A percentile compares a stretch with the other conserved stretches of the same genome.
phyloP scores from a whole-genome alignment of 2,797 vertebrate genomes.

The Phoxinus dragarum region DNA sequence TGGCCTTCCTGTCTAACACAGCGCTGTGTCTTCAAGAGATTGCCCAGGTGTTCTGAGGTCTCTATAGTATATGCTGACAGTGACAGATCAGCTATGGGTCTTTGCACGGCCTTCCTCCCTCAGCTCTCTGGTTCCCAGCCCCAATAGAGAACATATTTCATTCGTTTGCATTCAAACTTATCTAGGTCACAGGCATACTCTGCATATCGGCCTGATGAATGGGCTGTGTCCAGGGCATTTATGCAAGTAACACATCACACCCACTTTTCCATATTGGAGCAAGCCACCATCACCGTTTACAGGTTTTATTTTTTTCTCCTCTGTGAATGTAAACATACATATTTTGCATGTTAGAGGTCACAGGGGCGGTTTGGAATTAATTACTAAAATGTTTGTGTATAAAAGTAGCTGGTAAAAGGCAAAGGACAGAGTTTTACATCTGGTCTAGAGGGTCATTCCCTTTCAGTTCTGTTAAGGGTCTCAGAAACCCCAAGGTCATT shows the following conservation, averaged over 20 bases:
- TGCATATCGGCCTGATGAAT: conserved; percentile 59
- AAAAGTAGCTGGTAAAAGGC: not conserved
- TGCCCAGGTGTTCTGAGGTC: conserved; percentile 52
- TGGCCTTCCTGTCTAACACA: conserved; percentile 46
- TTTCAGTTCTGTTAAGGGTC: not conserved
- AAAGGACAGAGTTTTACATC: not conserved
- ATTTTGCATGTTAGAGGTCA: conserved; percentile 54
- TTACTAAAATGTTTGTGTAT: conserved; percentile 16
- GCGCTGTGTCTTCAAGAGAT: conserved; percentile 49
- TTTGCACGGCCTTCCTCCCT: conserved; percentile 48
- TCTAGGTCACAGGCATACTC: conserved; percentile 63
- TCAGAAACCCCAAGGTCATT: conserved; percentile 2
- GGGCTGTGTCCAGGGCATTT: conserved; percentile 52
- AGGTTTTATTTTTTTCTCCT: conserved; percentile 57
- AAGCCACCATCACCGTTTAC: conserved; percentile 42
- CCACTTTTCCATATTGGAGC: conserved; percentile 55
- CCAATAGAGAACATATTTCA: conserved; percentile 61
- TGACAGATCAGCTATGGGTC: conserved; percentile 65
- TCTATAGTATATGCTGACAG: conserved; percentile 62
- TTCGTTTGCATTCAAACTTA: conserved; percentile 60
- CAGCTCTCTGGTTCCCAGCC: conserved; percentile 46
- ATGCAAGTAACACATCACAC: conserved; percentile 60
- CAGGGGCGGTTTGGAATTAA: conserved; percentile 35
- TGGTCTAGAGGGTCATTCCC: not conserved
- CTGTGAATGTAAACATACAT: conserved; percentile 45